phyloP scores from a whole-genome alignment of 37 sponge, comb jelly and placozoan genomes.

The Halichondria panicea region DNA sequence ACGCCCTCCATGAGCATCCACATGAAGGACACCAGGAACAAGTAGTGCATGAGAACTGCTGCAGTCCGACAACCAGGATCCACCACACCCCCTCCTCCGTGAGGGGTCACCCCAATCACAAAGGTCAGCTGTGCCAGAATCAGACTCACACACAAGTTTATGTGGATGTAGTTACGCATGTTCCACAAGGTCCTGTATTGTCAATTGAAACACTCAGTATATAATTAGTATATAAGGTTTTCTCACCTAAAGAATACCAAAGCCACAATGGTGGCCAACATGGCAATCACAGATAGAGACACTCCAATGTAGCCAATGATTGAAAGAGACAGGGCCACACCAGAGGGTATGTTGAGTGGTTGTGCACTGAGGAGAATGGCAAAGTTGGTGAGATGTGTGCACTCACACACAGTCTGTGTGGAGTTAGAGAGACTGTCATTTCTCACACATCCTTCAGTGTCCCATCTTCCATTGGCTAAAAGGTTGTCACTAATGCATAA shows the following conservation, averaged over 20 bases:
- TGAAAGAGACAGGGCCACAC: not conserved
- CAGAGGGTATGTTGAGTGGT: not conserved
- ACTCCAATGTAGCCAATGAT: slow-evolving; percentile 22
- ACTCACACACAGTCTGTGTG: slow-evolving; percentile 36
- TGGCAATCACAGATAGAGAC: slow-evolving; percentile 12
- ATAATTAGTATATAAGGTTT: too few species aligned
- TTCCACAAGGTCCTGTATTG: too few species aligned
- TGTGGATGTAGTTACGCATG: too few species aligned
- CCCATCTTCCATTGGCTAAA: slow-evolving; percentile 42
- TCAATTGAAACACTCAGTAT: too few species aligned
- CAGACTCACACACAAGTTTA: too few species aligned
- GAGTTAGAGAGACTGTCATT: slow-evolving; percentile 12
- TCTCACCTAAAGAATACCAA: not conserved
- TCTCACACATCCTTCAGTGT: slow-evolving; percentile 21
- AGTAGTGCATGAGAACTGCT: slow-evolving; percentile 56
- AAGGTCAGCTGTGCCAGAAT: too few species aligned
- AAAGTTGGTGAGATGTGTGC: slow-evolving; percentile 75
- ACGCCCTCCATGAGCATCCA: slow-evolving; percentile 86
- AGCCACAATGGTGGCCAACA: not conserved
- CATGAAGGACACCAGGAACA: slow-evolving; percentile 68
- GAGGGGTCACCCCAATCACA: too few species aligned
- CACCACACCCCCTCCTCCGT: too few species aligned
- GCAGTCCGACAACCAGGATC: slow-evolving; percentile 38
- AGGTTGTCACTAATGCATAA: too few species aligned
- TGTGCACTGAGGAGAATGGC: slow-evolving; percentile 52